A percentile compares a stretch with the other conserved stretches of the same genome.
Conservation (phyloP, 2,888 invertebrate genomes). For the Polylopha cassiicola region DNA sequence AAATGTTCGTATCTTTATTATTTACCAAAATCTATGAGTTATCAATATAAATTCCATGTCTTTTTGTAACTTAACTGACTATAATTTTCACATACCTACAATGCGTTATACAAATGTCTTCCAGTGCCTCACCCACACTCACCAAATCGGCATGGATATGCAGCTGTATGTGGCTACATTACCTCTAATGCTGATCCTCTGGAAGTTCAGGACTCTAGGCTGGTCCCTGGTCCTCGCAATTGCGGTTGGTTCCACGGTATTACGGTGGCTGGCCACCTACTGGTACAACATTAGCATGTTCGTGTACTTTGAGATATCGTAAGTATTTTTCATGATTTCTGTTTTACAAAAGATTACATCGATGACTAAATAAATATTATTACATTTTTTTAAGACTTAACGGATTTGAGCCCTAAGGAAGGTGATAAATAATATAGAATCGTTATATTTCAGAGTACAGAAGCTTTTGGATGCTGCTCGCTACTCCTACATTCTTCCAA, state of each 20-base stretch:
- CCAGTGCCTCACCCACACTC: constrained; percentile 78
- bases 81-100: constrained; percentile 7
- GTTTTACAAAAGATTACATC: constrained; percentile 11
- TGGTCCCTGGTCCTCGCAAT: constrained; percentile 47
- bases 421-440: too few relatives aligned
- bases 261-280: constrained; percentile 64
- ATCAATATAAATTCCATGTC: too few relatives aligned
- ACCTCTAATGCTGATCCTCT: constrained; percentile 66
- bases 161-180: constrained; percentile 73
- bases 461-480: constrained; percentile 69
- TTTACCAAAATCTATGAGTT: too few relatives aligned
- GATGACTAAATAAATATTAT: too few relatives aligned
- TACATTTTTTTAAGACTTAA: too few relatives aligned
- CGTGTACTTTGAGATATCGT: constrained; percentile 76
- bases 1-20: too few relatives aligned
- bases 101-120: constrained; percentile 24
- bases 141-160: constrained; percentile 78
- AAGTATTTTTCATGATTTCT: constrained; percentile 42
- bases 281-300: constrained; percentile 74
- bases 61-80: too few relatives aligned
- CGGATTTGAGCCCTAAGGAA: too few relatives aligned
- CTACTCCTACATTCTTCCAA: constrained; percentile 74
- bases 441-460: constrained; percentile 56
- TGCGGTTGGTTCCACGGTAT: constrained; percentile 60
- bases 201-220: constrained; percentile 57